Evolutionary conservation across 2,797 vertebrate species (phyloP).

Genomic region (Momotus momota): DNA sequence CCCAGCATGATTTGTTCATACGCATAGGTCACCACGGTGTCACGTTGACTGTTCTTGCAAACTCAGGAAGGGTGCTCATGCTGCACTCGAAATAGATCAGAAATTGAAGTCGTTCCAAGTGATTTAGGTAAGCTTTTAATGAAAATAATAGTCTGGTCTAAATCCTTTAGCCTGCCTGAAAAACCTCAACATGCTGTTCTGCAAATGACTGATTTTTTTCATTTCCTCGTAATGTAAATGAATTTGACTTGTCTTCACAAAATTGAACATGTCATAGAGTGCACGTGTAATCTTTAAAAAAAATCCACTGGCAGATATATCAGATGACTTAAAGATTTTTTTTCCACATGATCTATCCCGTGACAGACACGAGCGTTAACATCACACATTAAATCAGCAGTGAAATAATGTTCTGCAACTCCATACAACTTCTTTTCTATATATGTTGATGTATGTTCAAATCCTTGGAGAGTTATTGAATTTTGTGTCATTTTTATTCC

Average conservation of each 20-base stretch:
- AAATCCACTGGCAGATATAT: background rate
- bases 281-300: background rate
- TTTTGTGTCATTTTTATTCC: background rate
- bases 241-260: background rate
- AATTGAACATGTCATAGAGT: background rate
- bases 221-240: background rate
- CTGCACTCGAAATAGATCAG: rapidly evolving
- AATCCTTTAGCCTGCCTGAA: background rate
- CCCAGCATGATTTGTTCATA: rapidly evolving
- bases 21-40: no score
- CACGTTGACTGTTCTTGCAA: background rate
- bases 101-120: background rate
- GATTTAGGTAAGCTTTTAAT: background rate
- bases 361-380: background rate
- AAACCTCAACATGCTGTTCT: rapidly evolving
- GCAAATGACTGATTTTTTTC: background rate
- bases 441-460: background rate
- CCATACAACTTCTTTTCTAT: background rate
- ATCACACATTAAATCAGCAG: background rate
- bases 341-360: background rate
- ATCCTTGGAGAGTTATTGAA: background rate
- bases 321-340: background rate
- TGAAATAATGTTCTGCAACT: background rate
- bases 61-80: background rate
- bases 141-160: background rate